These are phyloP conservation scores for Siderastrea siderea DNA, from an alignment of 92 coral and sea anemone genomes.

Conservation along the genomic window DNA sequence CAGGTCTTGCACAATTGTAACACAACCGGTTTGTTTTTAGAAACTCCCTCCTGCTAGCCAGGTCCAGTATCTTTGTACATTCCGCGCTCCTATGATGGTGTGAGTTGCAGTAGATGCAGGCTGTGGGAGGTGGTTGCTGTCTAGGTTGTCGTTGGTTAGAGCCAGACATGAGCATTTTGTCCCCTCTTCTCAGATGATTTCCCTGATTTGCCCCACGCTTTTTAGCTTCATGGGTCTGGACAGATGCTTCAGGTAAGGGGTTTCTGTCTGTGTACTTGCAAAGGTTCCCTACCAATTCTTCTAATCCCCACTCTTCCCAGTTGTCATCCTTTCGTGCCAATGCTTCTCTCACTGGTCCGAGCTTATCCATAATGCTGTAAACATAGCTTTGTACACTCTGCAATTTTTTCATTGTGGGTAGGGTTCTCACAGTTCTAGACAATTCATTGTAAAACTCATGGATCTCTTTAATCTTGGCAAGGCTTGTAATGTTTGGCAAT, in stretches of 20 bases:
- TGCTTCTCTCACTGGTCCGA: constrained; percentile 66
- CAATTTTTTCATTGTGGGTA: constrained; percentile 64
- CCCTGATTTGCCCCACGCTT: constrained; percentile 6
- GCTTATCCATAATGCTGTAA: constrained; percentile 69
- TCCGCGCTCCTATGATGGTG: constrained; percentile 26
- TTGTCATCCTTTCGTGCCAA: constrained; percentile 61
- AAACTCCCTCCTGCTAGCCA: constrained; percentile 39
- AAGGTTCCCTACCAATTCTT: constrained; percentile 55
- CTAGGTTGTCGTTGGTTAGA: background rate
- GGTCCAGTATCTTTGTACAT: constrained; percentile 29
- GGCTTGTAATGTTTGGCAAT: constrained; percentile 44
- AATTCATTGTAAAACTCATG: constrained; percentile 64
- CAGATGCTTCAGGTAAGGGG: constrained; percentile 27
- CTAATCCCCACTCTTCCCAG: constrained; percentile 73
- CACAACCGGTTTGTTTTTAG: constrained; percentile 47
- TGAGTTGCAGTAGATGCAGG: constrained; percentile 37
- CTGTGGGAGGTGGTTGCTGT: constrained; percentile 20
- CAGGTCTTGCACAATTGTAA: constrained; percentile 49
- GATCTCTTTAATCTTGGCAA: constrained; percentile 36
- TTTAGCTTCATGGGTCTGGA: background rate
- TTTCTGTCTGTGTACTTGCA: constrained; percentile 45
- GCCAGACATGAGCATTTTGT: constrained; percentile 36
- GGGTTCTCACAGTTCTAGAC: constrained; percentile 72
- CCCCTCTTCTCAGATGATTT: constrained; percentile 38
- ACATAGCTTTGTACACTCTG: constrained; percentile 47